Base-by-base conservation (phyloP, 2,113 vertebrate species). In the Chloropsis hardwickii region DNA sequence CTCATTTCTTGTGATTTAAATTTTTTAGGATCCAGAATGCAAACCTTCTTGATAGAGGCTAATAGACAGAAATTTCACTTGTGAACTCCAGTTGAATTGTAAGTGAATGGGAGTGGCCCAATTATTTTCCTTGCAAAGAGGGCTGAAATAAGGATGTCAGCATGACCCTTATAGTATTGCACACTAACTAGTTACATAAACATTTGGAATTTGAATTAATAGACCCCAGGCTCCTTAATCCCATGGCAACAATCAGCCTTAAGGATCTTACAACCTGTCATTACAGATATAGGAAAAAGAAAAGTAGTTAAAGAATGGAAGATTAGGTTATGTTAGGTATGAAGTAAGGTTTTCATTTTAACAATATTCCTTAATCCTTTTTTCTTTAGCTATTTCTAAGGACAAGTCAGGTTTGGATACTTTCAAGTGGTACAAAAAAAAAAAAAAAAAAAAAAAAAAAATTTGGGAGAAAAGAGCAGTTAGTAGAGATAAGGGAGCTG, bases 241-340 rank as follows among this genome's bases (percentile, higher is more conserved):
- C 92, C 92, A 94, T 95, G 91, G 83, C 77, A 95, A 95, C 94
- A 91, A 95, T 95, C 89, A 94, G 72, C 73, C 77, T 84, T 72
- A 76, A 86, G 73, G 31, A 92, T 96, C 91, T 95, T 94, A 74
- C 61, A 94, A 94, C 91, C 65, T 95, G 85, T 81, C 73, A 64
- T 92, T 94, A 84, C 25, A 94, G 53, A 69, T 40, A 57, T 0
- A 84, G 65, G 80, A 20, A 81, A 92, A 71, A 25, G 37, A 65
- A 90, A 96, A 92, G 47, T 9, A 66, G 56, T 79, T 94, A 60
- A 90, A 81, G 44, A 81, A 74, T 74, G 47, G 65, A 86, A 67
- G 69, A 84, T 37, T 37, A 37, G 37, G 37, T 37, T 37, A 37
- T 72, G 23, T 54, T 74, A 8, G 69, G 47, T 71, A 37, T 56